Evolutionary conservation across 2,888 invertebrate genomes (phyloP).

Genomic region (Elmis aenea): DNA sequence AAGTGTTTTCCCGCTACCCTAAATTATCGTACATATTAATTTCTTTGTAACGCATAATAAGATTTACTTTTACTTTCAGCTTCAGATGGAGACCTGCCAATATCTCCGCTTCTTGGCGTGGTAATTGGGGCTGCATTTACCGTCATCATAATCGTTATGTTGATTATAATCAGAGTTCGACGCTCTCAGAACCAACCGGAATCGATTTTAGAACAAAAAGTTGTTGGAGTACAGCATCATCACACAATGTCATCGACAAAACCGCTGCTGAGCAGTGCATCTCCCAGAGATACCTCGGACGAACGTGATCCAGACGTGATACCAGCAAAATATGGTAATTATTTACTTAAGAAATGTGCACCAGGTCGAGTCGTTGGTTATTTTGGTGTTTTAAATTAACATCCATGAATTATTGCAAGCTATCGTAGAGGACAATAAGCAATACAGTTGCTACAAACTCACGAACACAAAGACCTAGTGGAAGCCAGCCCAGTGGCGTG

Average conservation of each 20-base stretch:
- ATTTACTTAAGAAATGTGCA: neutral
- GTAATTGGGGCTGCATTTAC: conserved; percentile 53
- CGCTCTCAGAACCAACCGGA: conserved; percentile 37
- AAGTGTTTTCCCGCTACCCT: too few species aligned
- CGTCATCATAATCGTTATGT: conserved; percentile 49
- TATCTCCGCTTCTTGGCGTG: conserved; percentile 55
- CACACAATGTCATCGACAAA: conserved; percentile 42
- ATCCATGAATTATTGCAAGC: too few species aligned
- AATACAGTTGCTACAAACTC: too few species aligned
- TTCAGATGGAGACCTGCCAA: conserved; percentile 51
- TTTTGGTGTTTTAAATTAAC: too few species aligned
- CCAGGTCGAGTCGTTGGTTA: neutral
- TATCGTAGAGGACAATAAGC: too few species aligned
- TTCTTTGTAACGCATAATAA: too few species aligned
- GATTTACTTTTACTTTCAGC: conserved; percentile 48
- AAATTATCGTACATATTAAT: too few species aligned
- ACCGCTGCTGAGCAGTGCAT: conserved; percentile 41
- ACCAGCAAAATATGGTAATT: conserved; percentile 67
- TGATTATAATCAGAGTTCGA: conserved; percentile 50
- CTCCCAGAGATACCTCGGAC: conserved; percentile 46
- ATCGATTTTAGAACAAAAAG: conserved; percentile 42
- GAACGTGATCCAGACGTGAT: conserved; percentile 70
- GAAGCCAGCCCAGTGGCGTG: too few species aligned
- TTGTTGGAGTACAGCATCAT: conserved; percentile 37
- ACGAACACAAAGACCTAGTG: too few species aligned